Evolutionary conservation across 2,888 invertebrate species (phyloP), one percentile per base, ranked within the genome.

Genomic region (Drosophila rellima): DNA sequence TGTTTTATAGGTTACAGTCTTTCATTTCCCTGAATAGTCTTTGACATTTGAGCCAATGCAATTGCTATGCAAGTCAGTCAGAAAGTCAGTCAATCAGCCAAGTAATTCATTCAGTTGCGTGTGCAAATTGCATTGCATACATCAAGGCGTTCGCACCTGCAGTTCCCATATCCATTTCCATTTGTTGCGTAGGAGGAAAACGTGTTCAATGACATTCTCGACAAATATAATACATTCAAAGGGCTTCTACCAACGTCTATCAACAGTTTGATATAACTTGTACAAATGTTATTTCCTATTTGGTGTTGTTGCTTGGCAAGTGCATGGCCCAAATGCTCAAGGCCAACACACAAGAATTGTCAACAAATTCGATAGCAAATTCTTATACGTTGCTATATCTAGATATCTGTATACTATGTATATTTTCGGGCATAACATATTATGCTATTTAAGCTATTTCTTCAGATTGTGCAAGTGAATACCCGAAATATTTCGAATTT

Each of bases 281-380:
- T 31, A 11, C 15, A 13, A 51, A 35, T 56, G 17, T 45, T 23
- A 15, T 52, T 47, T 42, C 37, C 15, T 20, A 2, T 55, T 35
- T 42, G 29, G n/a, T 17, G 17, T 31, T n/a, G n/a, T 54, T 40
- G 51, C 69, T 37, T 74, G 74, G 52, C 65, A 18, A 44, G 40
- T 40, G 50, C 48, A 54, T 60, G 35, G 40, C 15, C 52, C 48
- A 35, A 47, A 48, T 42, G 40, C 33, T 54, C 88, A 83, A 89
- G 90, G 82, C 76, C 74, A 81, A 50, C n/a, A 45, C 75, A 54
- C 57, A 77, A 74, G 66, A 84, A 87, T 88, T 89, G 82, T 89
- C 89, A 87, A 89, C 89, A 84, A 65, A 62, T 80, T 80, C 70
- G 62, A 82, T 54, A 44, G 51, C 54, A 60, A 74, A 81, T 88